phyloP scores from a whole-genome alignment of 2,113 vertebrate species.

The Columba janthina region DNA sequence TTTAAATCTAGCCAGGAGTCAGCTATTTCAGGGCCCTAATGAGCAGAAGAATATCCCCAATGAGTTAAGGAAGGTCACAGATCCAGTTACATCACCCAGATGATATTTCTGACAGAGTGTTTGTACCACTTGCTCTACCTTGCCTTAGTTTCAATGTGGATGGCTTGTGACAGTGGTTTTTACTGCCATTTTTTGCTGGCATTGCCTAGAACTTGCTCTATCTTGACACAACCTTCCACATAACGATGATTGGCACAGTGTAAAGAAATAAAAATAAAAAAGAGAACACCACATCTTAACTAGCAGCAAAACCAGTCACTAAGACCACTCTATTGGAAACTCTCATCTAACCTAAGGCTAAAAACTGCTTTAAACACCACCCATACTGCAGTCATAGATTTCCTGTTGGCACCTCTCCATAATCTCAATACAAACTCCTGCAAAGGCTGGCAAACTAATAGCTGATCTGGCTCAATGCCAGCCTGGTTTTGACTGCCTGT shows the following conservation, averaged over 20 bases:
- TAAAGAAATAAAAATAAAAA: neutral
- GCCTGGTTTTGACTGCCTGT: neutral
- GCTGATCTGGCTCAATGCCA: constrained; percentile 41
- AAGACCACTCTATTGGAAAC: constrained; percentile 10
- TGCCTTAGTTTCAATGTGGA: neutral
- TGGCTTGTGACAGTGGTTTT: neutral
- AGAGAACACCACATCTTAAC: neutral
- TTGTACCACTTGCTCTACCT: neutral
- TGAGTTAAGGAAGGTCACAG: constrained; percentile 30
- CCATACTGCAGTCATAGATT: constrained; percentile 39
- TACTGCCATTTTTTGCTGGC: neutral
- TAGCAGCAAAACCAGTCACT: neutral
- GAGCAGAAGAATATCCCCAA: constrained; percentile 16
- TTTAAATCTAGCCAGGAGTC: constrained; percentile 60
- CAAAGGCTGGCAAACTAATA: constrained; percentile 43
- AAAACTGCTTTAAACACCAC: constrained; percentile 34
- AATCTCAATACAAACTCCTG: constrained; percentile 16
- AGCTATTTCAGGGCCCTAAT: constrained; percentile 24
- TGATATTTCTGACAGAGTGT: neutral
- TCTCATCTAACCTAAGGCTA: constrained; percentile 16
- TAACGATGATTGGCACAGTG: neutral
- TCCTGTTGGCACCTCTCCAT: constrained; percentile 13
- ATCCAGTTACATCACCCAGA: neutral
- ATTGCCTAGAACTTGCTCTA: neutral
- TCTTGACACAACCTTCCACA: neutral